A percentile compares a stretch with the other conserved stretches of the same genome.
Conservation (phyloP, 2,888 invertebrate species). For the Drosophila fulvimacula region DNA sequence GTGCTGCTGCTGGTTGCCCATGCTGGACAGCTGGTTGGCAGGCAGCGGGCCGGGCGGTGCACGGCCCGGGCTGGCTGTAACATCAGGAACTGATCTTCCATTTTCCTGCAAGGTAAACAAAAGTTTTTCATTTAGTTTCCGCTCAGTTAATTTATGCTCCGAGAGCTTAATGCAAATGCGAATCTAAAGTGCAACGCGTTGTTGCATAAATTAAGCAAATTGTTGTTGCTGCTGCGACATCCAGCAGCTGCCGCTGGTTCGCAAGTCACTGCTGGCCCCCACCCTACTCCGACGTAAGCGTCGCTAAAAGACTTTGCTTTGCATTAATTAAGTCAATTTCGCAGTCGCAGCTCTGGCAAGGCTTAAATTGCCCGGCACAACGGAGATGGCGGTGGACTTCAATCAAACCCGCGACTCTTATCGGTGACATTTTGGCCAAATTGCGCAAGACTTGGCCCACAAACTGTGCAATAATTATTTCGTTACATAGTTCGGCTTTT, state of each 20-base stretch:
- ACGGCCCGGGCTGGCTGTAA: constrained; percentile 94
- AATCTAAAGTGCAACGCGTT: constrained; percentile 62
- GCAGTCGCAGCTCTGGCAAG: constrained; percentile 8
- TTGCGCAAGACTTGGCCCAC: constrained; percentile 30
- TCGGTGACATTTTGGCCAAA: constrained; percentile 38
- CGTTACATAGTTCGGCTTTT: constrained; percentile 37
- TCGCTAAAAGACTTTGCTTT: constrained; percentile 67
- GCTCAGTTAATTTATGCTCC: constrained; percentile 37
- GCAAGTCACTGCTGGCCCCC: background rate
- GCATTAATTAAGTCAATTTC: constrained; percentile 67
- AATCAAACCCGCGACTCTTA: constrained; percentile 39
- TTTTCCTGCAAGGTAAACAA: constrained; percentile 88
- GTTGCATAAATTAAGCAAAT: constrained; percentile 69
- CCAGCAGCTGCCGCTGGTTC: constrained; percentile 33
- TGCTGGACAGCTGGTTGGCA: constrained; percentile 86
- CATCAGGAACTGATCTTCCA: constrained; percentile 95
- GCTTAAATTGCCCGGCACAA: constrained; percentile 7
- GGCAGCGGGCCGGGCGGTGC: constrained; percentile 90
- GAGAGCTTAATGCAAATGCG: constrained; percentile 62
- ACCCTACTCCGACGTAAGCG: constrained; percentile 43
- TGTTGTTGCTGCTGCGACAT: constrained; percentile 35
- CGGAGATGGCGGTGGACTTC: constrained; percentile 17
- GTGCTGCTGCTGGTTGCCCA: constrained; percentile 82
- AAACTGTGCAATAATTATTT: constrained; percentile 65
- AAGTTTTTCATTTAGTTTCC: constrained; percentile 4